Percentiles rank a stretch among this genome's conserved stretches.
phyloP scores from a whole-genome alignment of 1,140 invertebrate genomes.

The Cepaea nemoralis region DNA sequence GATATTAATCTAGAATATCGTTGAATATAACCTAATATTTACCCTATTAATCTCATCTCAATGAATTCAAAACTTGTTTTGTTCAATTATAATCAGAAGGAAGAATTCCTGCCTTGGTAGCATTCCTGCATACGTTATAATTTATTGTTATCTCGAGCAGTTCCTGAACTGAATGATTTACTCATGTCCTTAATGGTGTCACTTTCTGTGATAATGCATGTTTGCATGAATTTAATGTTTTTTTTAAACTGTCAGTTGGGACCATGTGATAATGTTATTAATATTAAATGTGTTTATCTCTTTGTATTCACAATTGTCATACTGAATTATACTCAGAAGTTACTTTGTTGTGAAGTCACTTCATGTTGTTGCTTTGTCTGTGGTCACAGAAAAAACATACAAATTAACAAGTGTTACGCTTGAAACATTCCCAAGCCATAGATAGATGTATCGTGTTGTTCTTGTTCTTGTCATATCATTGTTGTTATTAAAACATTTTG shows the following conservation, averaged over 20 bases:
- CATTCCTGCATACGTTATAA: neutral
- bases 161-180: neutral
- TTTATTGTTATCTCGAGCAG: no score
- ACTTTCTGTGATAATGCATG: neutral
- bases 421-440: neutral
- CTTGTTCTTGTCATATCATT: no score
- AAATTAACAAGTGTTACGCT: neutral
- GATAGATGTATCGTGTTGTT: no score
- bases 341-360: neutral
- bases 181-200: neutral
- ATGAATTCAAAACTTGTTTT: no score
- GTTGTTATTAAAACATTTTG: no score
- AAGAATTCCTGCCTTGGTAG: neutral
- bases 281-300: neutral
- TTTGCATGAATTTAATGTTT: constrained; percentile 2
- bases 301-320: neutral
- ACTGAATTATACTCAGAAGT: neutral
- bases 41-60: no score
- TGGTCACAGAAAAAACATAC: neutral
- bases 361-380: neutral
- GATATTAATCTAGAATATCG: no score
- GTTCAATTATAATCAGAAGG: no score
- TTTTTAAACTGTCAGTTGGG: neutral
- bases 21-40: no score
- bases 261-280: constrained; percentile 10